phyloP scores from a whole-genome alignment of 30 jellyfish, hydroid and myxozoan genomes.

The Chrysaora quinquecirrha region DNA sequence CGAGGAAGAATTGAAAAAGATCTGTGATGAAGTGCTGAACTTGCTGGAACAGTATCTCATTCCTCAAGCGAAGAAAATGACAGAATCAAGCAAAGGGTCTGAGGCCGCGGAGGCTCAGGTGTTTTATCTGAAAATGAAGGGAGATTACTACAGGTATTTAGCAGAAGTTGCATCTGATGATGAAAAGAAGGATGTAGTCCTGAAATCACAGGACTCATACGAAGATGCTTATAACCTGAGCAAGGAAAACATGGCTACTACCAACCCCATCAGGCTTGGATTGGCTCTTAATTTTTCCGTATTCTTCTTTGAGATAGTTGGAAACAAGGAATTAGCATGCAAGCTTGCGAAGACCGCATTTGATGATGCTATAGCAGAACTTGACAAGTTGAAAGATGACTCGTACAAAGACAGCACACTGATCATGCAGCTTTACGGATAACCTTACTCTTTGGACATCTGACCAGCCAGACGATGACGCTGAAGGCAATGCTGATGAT shows the following conservation, averaged over 20 bases:
- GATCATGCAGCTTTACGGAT: slow-evolving; percentile 95
- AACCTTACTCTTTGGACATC: slow-evolving; percentile 95
- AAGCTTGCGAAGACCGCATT: slow-evolving; percentile 86
- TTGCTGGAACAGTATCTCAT: slow-evolving; percentile 75
- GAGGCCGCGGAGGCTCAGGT: slow-evolving; percentile 78
- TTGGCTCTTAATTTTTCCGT: slow-evolving; percentile 92
- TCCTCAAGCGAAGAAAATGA: slow-evolving; percentile 54
- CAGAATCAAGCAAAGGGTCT: slow-evolving; percentile 23
- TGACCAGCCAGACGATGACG: slow-evolving; percentile 60
- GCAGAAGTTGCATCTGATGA: slow-evolving; percentile 89
- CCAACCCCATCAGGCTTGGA: slow-evolving; percentile 97
- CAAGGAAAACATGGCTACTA: slow-evolving; percentile 64
- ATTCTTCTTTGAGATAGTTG: slow-evolving; percentile 84
- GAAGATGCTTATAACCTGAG: slow-evolving; percentile 72
- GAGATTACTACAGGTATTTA: slow-evolving; percentile 94
- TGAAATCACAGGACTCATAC: slow-evolving; percentile 79
- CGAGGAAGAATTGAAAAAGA: slow-evolving; percentile 79
- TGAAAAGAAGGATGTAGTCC: slow-evolving; percentile 54
- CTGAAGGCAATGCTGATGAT: slow-evolving; percentile 82
- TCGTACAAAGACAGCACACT: slow-evolving; percentile 96
- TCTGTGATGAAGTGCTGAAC: slow-evolving; percentile 86
- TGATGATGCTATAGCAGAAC: slow-evolving; percentile 94
- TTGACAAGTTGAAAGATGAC: slow-evolving; percentile 86
- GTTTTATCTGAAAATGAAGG: slow-evolving; percentile 96
- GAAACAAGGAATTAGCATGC: slow-evolving; percentile 80